phyloP scores from a whole-genome alignment of 2,113 vertebrate genomes.

The Hippocampus comes region DNA sequence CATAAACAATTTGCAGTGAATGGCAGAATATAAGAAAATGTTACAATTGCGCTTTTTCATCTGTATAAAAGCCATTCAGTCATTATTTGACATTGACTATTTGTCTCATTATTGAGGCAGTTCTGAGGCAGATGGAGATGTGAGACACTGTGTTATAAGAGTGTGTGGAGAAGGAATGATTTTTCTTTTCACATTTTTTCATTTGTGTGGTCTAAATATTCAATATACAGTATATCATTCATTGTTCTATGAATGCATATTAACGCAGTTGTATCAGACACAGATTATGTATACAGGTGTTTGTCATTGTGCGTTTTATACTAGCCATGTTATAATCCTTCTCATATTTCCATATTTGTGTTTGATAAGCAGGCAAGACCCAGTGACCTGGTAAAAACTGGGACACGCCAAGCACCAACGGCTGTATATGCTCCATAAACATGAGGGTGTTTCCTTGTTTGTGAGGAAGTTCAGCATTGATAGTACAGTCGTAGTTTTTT shows the following conservation, averaged over 20 bases:
- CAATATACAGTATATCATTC: too few species aligned
- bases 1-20: constrained; percentile 27
- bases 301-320: constrained; percentile 17
- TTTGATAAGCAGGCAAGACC: constrained; percentile 33
- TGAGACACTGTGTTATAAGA: background rate
- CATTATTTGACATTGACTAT: background rate
- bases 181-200: background rate
- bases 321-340: constrained; percentile 50
- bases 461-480: background rate
- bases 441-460: constrained; percentile 25
- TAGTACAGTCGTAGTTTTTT: background rate
- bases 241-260: background rate
- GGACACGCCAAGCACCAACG: constrained; percentile 27
- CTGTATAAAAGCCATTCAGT: background rate
- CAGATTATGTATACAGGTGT: background rate
- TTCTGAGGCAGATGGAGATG: constrained; percentile 15
- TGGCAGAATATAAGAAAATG: constrained; percentile 2
- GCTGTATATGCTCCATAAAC: background rate
- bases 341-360: constrained; percentile 50
- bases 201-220: background rate
- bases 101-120: background rate
- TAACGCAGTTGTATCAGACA: background rate
- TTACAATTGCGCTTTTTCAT: background rate
- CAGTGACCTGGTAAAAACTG: constrained; percentile 54
- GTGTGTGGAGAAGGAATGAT: background rate